A percentile compares a stretch with the other conserved stretches of the same genome.
These are phyloP conservation scores for Onthophagus sagittarius DNA, from an alignment of 2,888 invertebrate genomes.

Conservation along the genomic window DNA sequence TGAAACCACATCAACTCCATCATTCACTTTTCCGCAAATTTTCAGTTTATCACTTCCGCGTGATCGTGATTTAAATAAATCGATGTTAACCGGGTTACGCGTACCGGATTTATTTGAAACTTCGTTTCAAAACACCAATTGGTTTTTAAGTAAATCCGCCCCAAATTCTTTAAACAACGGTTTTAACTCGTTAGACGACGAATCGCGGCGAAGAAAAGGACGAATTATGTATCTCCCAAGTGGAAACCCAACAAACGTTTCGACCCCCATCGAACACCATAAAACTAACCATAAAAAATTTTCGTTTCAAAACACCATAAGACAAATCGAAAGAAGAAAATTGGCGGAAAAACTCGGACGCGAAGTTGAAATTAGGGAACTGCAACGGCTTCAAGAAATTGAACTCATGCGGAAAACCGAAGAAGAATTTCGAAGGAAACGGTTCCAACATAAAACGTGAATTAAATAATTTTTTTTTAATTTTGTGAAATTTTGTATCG, in stretches of 20 bases:
- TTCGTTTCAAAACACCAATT: conserved; percentile 53
- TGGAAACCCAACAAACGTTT: conserved; percentile 47
- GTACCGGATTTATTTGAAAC: conserved; percentile 31
- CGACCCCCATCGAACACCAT: conserved; percentile 24
- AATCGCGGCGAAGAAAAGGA: conserved; percentile 49
- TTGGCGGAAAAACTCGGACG: conserved; percentile 72
- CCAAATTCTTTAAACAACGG: conserved; percentile 72
- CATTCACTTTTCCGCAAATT: conserved; percentile 53
- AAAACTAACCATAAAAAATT: conserved; percentile 60
- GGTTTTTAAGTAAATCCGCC: conserved; percentile 78
- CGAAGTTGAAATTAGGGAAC: conserved; percentile 74
- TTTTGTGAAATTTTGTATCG: neutral
- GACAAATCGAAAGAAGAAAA: conserved; percentile 70
- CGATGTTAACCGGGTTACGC: conserved; percentile 35
- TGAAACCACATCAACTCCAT: conserved; percentile 15
- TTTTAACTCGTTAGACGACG: conserved; percentile 43
- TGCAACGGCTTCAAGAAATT: conserved; percentile 69
- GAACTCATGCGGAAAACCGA: conserved; percentile 83
- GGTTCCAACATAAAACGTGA: conserved; percentile 37
- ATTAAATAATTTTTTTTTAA: neutral
- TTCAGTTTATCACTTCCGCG: conserved; percentile 75
- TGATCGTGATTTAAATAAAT: conserved; percentile 68
- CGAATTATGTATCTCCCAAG: conserved; percentile 78
- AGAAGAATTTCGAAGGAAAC: conserved; percentile 81
- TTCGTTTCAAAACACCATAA: conserved; percentile 78